Conservation (phyloP, 2,113 vertebrate species). For the Rallus limicola region DNA sequence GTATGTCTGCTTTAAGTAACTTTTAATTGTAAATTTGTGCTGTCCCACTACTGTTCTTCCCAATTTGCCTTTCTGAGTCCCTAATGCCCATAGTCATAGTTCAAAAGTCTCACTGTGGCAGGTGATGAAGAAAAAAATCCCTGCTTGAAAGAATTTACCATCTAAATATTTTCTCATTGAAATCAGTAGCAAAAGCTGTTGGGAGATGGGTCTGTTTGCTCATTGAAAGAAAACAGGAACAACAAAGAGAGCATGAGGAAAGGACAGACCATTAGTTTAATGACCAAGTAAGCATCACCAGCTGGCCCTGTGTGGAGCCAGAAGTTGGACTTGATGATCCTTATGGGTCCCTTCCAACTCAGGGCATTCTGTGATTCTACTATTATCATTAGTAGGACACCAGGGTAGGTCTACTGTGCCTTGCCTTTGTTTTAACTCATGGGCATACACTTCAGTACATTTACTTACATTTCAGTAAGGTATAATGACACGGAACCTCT, state of each 20-base stretch:
- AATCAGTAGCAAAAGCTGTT: not conserved
- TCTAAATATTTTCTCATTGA: not conserved
- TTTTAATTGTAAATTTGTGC: not conserved
- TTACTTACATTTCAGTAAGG: not conserved
- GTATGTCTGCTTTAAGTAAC: not conserved
- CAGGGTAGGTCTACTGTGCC: not conserved
- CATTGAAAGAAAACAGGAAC: not conserved
- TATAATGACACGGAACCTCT: not conserved
- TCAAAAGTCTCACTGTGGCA: not conserved
- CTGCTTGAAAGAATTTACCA: not conserved
- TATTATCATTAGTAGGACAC: not conserved
- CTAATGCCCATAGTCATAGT: not conserved
- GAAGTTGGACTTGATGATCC: too few species aligned
- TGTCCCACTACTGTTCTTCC: not conserved
- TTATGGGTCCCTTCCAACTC: too few species aligned
- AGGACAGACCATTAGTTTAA: not conserved
- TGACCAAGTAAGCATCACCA: too few species aligned
- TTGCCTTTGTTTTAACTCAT: not conserved
- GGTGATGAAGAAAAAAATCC: not conserved
- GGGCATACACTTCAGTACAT: not conserved
- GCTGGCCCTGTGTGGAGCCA: too few species aligned
- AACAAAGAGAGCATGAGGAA: not conserved
- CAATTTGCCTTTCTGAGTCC: not conserved
- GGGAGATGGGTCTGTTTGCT: not conserved
- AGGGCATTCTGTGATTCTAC: too few species aligned